phyloP scores from a whole-genome alignment of 2,113 vertebrate genomes.

The Myanophis thanlyinensis region DNA sequence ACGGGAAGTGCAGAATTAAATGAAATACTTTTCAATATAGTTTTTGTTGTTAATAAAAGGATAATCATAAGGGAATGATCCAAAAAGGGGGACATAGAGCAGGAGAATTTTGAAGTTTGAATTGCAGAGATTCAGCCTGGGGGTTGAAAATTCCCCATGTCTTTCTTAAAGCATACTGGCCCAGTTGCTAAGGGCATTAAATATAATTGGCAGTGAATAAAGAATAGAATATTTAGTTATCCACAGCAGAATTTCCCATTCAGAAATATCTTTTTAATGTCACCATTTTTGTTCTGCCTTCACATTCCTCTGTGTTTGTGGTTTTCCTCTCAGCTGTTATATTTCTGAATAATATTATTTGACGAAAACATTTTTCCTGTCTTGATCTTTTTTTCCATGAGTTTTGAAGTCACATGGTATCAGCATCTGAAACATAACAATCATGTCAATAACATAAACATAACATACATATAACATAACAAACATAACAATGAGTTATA shows the following conservation, averaged over 20 bases:
- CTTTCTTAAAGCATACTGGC: not conserved
- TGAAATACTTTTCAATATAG: not conserved
- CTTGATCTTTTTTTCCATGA: not conserved
- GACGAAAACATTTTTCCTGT: not conserved
- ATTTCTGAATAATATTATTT: not conserved
- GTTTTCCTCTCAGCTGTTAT: not conserved
- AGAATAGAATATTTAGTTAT: not conserved
- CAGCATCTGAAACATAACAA: not conserved
- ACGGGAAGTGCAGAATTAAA: not conserved
- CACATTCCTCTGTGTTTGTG: not conserved
- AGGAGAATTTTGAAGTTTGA: not conserved
- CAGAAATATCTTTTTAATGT: not conserved
- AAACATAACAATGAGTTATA: conserved; percentile 24
- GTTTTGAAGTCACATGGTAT: conserved; percentile 13
- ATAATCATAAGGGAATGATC: not conserved
- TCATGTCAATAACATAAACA: too few relatives aligned
- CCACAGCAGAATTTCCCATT: not conserved
- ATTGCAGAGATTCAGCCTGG: not conserved
- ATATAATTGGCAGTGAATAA: not conserved
- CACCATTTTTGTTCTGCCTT: not conserved
- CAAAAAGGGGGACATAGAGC: not conserved
- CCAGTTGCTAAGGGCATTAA: not conserved
- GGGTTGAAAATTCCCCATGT: not conserved
- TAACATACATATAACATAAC: too few relatives aligned
- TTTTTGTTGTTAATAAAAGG: not conserved